Conservation (phyloP, 2,888 invertebrate species). For the Amiota minor region DNA sequence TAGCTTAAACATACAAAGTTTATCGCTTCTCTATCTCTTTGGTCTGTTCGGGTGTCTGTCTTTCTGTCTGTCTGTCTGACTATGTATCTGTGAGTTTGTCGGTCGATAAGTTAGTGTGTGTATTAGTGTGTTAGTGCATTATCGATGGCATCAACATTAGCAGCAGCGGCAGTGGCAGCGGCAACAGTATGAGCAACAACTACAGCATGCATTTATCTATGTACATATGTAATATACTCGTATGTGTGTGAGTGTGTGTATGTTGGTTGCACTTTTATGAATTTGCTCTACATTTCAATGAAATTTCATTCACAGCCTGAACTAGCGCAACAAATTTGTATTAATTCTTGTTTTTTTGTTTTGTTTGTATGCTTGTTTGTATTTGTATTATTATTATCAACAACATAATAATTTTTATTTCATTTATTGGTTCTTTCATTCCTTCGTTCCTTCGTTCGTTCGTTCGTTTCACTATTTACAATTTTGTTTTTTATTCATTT, state of each 20-base stretch:
- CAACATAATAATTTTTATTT: conserved; percentile 7
- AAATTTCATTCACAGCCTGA: conserved; percentile 59
- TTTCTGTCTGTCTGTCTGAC: no score
- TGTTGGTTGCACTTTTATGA: conserved; percentile 61
- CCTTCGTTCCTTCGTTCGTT: conserved; percentile 12
- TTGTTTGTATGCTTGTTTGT: neutral
- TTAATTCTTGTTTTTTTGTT: conserved; percentile 1
- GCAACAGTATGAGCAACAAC: neutral
- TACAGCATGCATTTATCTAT: neutral
- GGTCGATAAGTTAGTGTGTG: no score
- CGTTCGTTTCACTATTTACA: conserved; percentile 4
- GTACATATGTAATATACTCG: no score
- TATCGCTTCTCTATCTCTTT: neutral
- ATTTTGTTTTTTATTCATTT: no score
- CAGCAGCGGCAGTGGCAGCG: neutral
- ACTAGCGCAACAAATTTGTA: conserved; percentile 10
- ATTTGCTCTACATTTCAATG: conserved; percentile 65
- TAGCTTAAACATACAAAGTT: neutral
- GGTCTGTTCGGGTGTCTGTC: no score
- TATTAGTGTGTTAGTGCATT: neutral
- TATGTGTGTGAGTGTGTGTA: conserved; percentile 19
- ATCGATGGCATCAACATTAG: conserved; percentile 7
- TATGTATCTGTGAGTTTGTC: neutral
- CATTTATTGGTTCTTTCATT: neutral
- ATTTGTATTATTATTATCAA: conserved; percentile 17